Evolutionary conservation across 2,113 vertebrate genomes (phyloP), one percentile per base, ranked within the genome.

Genomic region (Melanotaenia duboulayi): DNA sequence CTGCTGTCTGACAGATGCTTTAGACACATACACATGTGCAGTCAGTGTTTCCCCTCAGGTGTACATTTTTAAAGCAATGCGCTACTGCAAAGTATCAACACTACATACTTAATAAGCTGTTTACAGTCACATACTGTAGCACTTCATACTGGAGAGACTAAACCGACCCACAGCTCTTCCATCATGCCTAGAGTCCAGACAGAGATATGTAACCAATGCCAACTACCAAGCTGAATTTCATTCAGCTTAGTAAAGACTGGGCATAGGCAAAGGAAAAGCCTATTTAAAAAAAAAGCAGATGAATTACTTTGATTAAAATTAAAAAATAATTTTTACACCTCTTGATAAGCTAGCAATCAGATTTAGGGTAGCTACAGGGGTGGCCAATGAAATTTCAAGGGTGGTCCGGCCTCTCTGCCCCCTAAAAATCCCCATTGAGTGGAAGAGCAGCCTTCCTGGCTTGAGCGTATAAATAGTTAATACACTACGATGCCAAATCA

Each of bases 1-100:
- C 42, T 72, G 23, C 12, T 73, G 10, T 69, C 75, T 82, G 76
- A 74, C 81, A 80, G 83, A 76, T 70, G 79, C 22, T 56, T 40
- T 50, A 56, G 54, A 74, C 23, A 58, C 6, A 59, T 44, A 65
- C 50, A 62, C 58, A 64, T 42, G 11, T 58, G 32, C 55, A 68
- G 49, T 66, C 22, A 9, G 51, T 75, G 48, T 71, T 72, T 50
- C 32, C 65, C 68, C 57, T 46, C 25, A 25, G 35, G 71, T 67
- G 19, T 23, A 12, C 11, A 7, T 11, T 48, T 50, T 55, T 8
- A 50, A 54, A 58, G 40, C 1, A 3, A 50, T 11, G 16, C 19
- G 56, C 24, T 49, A 24, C 17, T 50, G 32, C 46, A 39, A 39
- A 20, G 22, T 12, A n/a, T n/a, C 49, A 51, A n/a, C 48, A 40